A percentile compares a stretch with the other conserved stretches of the same genome.
Evolutionary conservation across 2,797 vertebrate species (phyloP).

Genomic region (Acanthurus tractus): DNA sequence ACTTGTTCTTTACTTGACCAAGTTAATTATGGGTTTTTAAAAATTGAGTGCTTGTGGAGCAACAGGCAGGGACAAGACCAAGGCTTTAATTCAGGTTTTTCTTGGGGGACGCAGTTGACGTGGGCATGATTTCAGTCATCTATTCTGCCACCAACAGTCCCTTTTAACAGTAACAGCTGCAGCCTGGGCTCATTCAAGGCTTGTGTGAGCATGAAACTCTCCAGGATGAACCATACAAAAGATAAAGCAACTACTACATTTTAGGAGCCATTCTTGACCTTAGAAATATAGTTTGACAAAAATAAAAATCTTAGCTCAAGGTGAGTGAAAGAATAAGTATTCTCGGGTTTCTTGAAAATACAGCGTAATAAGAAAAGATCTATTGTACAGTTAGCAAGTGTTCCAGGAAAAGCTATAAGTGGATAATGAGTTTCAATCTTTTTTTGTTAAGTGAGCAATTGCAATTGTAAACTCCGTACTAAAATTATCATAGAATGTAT

Average conservation of each 20-base stretch:
- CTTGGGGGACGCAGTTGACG: not conserved
- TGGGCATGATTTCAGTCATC: not conserved
- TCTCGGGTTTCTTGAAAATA: too few relatives aligned
- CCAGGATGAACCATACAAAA: constrained; percentile 11
- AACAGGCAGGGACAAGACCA: not conserved
- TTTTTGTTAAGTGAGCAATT: too few relatives aligned
- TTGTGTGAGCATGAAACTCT: not conserved
- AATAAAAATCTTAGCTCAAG: not conserved
- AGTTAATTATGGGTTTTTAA: constrained; percentile 26
- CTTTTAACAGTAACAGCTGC: not conserved
- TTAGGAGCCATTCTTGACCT: constrained; percentile 21
- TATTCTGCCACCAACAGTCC: not conserved
- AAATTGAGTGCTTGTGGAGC: constrained; percentile 3
- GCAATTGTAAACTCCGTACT: too few relatives aligned
- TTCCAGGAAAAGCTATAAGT: too few relatives aligned
- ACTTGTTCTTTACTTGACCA: constrained; percentile 37
- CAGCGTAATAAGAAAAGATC: too few relatives aligned
- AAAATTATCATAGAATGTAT: too few relatives aligned
- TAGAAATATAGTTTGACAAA: constrained; percentile 33
- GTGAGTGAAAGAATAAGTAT: too few relatives aligned
- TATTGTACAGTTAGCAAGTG: too few relatives aligned
- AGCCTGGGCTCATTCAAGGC: not conserved
- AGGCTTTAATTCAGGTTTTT: constrained; percentile 1
- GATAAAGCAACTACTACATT: constrained; percentile 2
- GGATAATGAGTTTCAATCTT: too few relatives aligned